Evolutionary conservation across 2,888 invertebrate species (phyloP).

Genomic region (Rotaria socialis): DNA sequence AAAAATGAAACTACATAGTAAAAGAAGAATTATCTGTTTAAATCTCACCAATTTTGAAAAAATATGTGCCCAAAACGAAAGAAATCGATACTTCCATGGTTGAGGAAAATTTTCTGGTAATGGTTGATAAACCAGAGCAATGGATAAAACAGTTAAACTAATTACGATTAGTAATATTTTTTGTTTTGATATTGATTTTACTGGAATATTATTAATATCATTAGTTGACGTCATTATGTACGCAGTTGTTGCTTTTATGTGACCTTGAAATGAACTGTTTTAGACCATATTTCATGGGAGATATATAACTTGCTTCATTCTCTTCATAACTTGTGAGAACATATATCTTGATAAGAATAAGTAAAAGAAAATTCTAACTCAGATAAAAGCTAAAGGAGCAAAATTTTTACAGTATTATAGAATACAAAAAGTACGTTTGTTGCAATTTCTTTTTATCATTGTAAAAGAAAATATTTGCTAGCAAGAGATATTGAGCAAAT

Average conservation of each 20-base stretch:
- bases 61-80: conserved; percentile 44
- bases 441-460: not conserved
- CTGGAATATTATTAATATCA: not conserved
- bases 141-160: not conserved
- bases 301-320: not conserved
- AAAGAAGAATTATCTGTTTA: not conserved
- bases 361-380: not conserved
- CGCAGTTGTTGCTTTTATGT: not conserved
- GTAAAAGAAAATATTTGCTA: not conserved
- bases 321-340: not conserved
- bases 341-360: not conserved
- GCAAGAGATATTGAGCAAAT: not conserved
- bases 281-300: conserved; percentile 3
- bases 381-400: not conserved
- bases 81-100: conserved; percentile 46
- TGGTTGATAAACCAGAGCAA: conserved; percentile 37
- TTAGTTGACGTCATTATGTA: not conserved
- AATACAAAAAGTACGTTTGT: not conserved
- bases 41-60: conserved; percentile 33
- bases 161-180: not conserved
- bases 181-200: not conserved
- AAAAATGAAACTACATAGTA: not conserved
- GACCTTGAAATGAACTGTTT: not conserved
- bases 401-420: not conserved
- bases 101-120: conserved; percentile 44